Conservation (phyloP, 2,888 invertebrate genomes). For the Melipona bicolor region DNA sequence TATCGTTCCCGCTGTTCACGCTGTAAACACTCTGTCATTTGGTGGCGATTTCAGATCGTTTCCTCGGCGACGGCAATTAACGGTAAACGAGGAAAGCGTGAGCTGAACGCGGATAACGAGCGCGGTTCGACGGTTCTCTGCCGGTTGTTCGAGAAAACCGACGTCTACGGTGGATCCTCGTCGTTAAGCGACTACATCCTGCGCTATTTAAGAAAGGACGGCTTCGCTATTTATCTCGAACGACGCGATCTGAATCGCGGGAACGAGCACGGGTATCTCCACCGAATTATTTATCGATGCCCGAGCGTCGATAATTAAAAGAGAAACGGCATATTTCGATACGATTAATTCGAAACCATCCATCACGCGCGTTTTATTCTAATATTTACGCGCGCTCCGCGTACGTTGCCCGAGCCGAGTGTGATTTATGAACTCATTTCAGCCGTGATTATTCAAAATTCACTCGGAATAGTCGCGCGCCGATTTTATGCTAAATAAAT, state of each 20-base stretch:
- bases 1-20: constrained; percentile 20
- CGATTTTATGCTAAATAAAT: not conserved
- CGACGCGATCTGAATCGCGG: not conserved
- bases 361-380: not conserved
- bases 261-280: not conserved
- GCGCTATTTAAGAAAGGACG: not conserved
- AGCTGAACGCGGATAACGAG: constrained; percentile 12
- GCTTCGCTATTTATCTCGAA: not conserved
- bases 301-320: not conserved
- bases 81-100: constrained; percentile 38
- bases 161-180: not conserved
- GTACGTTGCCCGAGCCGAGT: not conserved
- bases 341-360: not conserved
- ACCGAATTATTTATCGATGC: not conserved
- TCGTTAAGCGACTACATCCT: not conserved
- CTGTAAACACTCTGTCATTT: constrained; percentile 36
- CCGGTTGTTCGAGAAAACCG: constrained; percentile 2
- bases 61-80: constrained; percentile 38
- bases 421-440: not conserved
- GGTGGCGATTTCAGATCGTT: constrained; percentile 27
- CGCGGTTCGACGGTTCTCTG: not conserved
- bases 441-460: not conserved
- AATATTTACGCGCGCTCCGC: not conserved
- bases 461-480: not conserved
- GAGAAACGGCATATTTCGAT: not conserved